Evolutionary conservation across 2,888 invertebrate species (phyloP).

Genomic region (Mimas tiliae): DNA sequence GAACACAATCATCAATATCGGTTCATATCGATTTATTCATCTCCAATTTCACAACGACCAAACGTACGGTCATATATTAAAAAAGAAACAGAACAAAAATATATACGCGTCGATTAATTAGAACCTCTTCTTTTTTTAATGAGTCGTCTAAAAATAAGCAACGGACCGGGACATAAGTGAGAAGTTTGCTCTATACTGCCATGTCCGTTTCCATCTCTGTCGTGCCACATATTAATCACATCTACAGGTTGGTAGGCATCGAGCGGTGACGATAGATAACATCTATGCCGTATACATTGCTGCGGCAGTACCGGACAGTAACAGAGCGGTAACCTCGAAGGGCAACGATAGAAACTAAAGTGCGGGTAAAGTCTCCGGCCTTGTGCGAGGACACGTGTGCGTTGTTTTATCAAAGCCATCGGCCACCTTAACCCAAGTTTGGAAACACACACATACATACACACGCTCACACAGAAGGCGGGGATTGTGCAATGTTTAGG

Average conservation of each 20-base stretch:
- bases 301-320: too few relatives aligned
- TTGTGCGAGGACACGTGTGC: conserved; percentile 16
- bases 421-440: conserved; percentile 1
- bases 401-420: not conserved
- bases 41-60: too few relatives aligned
- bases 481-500: conserved; percentile 1
- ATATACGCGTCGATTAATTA: too few relatives aligned
- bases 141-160: too few relatives aligned
- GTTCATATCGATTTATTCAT: too few relatives aligned
- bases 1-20: too few relatives aligned
- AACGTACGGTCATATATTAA: too few relatives aligned
- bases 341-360: not conserved
- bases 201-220: too few relatives aligned
- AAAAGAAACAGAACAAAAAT: too few relatives aligned
- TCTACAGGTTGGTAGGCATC: not conserved
- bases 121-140: too few relatives aligned
- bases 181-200: too few relatives aligned
- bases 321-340: not conserved
- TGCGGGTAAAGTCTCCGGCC: not conserved
- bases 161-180: too few relatives aligned
- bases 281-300: not conserved
- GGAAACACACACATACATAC: not conserved
- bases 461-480: not conserved
- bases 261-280: not conserved
- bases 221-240: not conserved